A percentile compares a stretch with the other conserved stretches of the same genome.
Conservation (phyloP, 2,113 vertebrate genomes). For the Pseudopodoces humilis region DNA sequence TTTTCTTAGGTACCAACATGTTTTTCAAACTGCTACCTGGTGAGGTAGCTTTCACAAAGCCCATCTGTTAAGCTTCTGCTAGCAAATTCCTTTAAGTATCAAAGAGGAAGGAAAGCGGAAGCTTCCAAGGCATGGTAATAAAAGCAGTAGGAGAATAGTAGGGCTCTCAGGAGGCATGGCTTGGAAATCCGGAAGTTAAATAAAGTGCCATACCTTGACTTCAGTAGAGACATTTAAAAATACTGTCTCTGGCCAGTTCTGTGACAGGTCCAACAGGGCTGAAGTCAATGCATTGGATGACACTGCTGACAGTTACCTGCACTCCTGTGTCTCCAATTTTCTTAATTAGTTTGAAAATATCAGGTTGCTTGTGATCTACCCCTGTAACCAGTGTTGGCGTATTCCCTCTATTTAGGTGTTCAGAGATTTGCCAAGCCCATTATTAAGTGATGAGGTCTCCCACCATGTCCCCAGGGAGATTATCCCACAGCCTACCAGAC, state of each 20-base stretch:
- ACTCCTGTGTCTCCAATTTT: neutral
- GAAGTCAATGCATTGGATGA: neutral
- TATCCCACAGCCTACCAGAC: constrained; percentile 55
- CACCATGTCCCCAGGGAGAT: constrained; percentile 29
- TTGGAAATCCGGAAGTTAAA: constrained; percentile 21
- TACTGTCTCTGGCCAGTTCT: neutral
- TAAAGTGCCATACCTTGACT: neutral
- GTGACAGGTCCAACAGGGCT: neutral
- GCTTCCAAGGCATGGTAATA: constrained; percentile 20
- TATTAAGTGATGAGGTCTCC: constrained; percentile 64
- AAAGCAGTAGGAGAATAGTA: constrained; percentile 14
- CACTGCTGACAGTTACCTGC: neutral
- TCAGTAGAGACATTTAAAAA: neutral
- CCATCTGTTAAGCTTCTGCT: constrained; percentile 19
- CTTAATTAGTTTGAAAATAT: neutral
- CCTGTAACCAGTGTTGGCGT: neutral
- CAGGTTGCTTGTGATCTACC: neutral
- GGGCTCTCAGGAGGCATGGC: neutral
- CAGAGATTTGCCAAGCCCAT: constrained; percentile 47
- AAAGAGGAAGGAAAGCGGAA: constrained; percentile 33
- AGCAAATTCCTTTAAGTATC: constrained; percentile 29
- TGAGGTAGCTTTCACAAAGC: constrained; percentile 22
- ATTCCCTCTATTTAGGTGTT: constrained; percentile 32
- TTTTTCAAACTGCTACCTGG: constrained; percentile 21
- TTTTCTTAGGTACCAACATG: neutral